phyloP scores from a whole-genome alignment of 1,140 invertebrate genomes.

The Samia ricini region DNA sequence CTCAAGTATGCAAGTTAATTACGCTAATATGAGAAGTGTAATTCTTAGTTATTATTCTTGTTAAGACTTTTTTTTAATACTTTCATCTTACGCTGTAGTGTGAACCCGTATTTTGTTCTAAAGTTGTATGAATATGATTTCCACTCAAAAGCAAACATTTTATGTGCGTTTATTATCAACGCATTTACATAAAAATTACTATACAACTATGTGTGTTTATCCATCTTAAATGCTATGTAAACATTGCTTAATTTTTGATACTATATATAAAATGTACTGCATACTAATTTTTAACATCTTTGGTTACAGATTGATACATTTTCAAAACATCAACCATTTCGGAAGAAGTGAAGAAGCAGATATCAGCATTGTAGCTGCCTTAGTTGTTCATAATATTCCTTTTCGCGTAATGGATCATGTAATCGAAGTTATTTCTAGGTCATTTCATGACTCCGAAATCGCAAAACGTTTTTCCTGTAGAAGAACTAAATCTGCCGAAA shows the following conservation, averaged over 20 bases:
- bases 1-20: not conserved
- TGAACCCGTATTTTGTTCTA: conserved; percentile 6
- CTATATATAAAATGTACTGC: conserved; percentile 1
- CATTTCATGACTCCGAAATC: conserved; percentile 14
- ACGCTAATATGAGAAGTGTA: not conserved
- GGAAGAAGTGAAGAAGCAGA: conserved; percentile 1
- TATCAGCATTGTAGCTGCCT: conserved; percentile 1
- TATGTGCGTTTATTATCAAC: conserved; percentile 5
- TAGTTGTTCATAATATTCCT: conserved; percentile 12
- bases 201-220: conserved; percentile 8
- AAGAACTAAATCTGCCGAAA: conserved; percentile 16
- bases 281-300: conserved; percentile 6
- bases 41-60: conserved; percentile 10
- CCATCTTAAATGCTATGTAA: not conserved
- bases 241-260: conserved; percentile 3
- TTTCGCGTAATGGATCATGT: conserved; percentile 14
- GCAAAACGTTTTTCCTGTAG: conserved; percentile 13
- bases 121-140: conserved; percentile 8
- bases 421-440: conserved; percentile 11
- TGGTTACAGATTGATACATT: conserved; percentile 2
- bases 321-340: conserved; percentile 5
- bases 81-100: not conserved
- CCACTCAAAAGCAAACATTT: conserved; percentile 5
- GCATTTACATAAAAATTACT: conserved; percentile 5
- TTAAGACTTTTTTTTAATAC: conserved; percentile 7